These are phyloP conservation scores for Pelvicachromis taeniatus DNA, from an alignment of 2,113 vertebrate genomes.

Conservation along the genomic window DNA sequence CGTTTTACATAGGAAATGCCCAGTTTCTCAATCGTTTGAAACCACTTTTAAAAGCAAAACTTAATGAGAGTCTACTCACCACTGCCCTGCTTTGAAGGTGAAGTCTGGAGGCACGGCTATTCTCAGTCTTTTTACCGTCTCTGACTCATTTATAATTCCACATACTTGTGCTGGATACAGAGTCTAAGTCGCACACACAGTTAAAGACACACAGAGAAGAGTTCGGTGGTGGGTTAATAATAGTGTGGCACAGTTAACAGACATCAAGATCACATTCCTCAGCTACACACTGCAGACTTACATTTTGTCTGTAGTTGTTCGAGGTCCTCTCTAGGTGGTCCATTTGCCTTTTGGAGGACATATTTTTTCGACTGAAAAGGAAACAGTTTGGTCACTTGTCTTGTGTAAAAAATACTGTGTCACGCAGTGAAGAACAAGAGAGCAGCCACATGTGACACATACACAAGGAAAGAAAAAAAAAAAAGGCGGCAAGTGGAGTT, in stretches of 20 bases:
- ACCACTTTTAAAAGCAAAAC: not conserved
- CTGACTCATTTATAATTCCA: constrained; percentile 77
- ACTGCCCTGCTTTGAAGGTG: constrained; percentile 91
- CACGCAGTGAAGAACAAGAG: not conserved
- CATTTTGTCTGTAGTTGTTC: constrained; percentile 81
- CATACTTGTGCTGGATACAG: constrained; percentile 83
- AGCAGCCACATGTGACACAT: not conserved
- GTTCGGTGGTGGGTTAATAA: not conserved
- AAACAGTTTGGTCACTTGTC: not conserved
- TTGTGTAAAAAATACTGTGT: not conserved
- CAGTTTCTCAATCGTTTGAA: not conserved
- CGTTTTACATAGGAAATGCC: not conserved
- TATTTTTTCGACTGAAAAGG: constrained; percentile 65
- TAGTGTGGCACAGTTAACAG: not conserved
- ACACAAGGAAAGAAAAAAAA: not conserved
- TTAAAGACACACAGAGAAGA: not conserved
- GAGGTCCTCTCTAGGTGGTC: constrained; percentile 91
- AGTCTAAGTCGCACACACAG: constrained; percentile 55
- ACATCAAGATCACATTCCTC: not conserved
- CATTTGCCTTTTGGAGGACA: constrained; percentile 80
- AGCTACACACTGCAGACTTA: constrained; percentile 58
- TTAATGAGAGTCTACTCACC: constrained; percentile 71
- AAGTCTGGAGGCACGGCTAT: constrained; percentile 82
- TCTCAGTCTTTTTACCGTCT: constrained; percentile 80
- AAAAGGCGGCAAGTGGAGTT: constrained; percentile 3